These are phyloP conservation scores for Tachystola acroxantha DNA, from an alignment of 2,888 invertebrate genomes.

Conservation along the genomic window DNA sequence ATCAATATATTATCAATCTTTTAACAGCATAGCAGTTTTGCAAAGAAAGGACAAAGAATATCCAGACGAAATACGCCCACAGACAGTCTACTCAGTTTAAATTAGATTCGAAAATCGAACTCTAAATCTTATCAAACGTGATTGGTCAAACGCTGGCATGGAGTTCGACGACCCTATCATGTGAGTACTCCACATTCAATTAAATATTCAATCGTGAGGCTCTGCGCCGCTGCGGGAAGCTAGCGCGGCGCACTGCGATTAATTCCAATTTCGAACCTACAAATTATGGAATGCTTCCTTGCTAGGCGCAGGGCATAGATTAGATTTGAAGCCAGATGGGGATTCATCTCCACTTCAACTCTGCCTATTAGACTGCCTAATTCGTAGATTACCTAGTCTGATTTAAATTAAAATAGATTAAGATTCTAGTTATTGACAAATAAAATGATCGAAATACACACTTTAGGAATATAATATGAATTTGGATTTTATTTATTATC, in stretches of 20 bases:
- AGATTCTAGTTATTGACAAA: too few species aligned
- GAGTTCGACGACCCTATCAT: conserved; percentile 38
- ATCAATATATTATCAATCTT: too few species aligned
- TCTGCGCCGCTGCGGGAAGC: conserved; percentile 29
- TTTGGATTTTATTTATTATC: too few species aligned
- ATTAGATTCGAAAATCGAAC: conserved; percentile 6
- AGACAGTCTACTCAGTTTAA: too few species aligned
- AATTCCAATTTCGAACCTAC: conserved; percentile 42
- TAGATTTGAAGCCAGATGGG: conserved; percentile 5
- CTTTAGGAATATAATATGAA: too few species aligned
- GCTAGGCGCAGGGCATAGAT: conserved; percentile 23
- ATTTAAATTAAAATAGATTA: too few species aligned
- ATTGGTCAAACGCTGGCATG: conserved; percentile 18
- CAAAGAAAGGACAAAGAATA: too few species aligned
- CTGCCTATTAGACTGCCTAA: not conserved
- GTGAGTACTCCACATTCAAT: conserved; percentile 53
- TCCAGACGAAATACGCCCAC: too few species aligned
- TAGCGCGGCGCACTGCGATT: conserved; percentile 35
- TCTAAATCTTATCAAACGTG: conserved; percentile 12
- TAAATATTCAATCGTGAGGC: conserved; percentile 60
- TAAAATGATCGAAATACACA: too few species aligned
- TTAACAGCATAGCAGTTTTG: too few species aligned
- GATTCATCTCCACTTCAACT: too few species aligned
- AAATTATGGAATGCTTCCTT: conserved; percentile 24
- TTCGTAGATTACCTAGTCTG: not conserved